Percentiles rank a stretch among this genome's conserved stretches.
Conservation (phyloP, 1,140 invertebrate species). For the Metopolophium dirhodum region DNA sequence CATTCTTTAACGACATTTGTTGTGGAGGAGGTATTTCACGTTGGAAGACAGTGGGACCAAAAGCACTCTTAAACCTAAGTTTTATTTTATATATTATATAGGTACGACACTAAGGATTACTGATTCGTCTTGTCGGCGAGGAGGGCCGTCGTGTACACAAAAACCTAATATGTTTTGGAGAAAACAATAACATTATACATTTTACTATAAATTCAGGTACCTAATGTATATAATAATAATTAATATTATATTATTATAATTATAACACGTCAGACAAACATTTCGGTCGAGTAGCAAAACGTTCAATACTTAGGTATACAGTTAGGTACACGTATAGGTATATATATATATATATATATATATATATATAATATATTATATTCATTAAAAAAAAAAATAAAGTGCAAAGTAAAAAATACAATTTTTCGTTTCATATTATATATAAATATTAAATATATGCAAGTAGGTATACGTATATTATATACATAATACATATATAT, state of each 20-base stretch:
- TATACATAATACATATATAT: not conserved
- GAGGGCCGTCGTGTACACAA: not conserved
- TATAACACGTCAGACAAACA: not conserved
- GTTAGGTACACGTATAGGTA: not conserved
- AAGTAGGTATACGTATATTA: constrained; percentile 35
- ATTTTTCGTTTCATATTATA: constrained; percentile 12
- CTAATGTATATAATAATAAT: constrained; percentile 15
- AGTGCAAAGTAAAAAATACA: constrained; percentile 40
- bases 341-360: not conserved
- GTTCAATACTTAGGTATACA: not conserved
- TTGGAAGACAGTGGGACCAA: constrained; percentile 40
- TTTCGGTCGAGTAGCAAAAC: constrained; percentile 1
- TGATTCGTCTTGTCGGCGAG: not conserved
- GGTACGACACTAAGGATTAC: not conserved
- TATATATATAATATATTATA: not conserved
- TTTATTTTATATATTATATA: not conserved
- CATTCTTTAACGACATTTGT: not conserved
- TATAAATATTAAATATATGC: not conserved
- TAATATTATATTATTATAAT: constrained; percentile 7
- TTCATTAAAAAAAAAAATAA: constrained; percentile 33
- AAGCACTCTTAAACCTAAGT: constrained; percentile 20
- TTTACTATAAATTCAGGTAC: not conserved
- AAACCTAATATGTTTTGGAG: not conserved
- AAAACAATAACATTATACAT: not conserved
- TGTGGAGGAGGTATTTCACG: not conserved